Percentiles rank a stretch among this genome's conserved stretches.
phyloP scores from a whole-genome alignment of 2,888 invertebrate genomes.

The Gastracanthus pulcherrimus region DNA sequence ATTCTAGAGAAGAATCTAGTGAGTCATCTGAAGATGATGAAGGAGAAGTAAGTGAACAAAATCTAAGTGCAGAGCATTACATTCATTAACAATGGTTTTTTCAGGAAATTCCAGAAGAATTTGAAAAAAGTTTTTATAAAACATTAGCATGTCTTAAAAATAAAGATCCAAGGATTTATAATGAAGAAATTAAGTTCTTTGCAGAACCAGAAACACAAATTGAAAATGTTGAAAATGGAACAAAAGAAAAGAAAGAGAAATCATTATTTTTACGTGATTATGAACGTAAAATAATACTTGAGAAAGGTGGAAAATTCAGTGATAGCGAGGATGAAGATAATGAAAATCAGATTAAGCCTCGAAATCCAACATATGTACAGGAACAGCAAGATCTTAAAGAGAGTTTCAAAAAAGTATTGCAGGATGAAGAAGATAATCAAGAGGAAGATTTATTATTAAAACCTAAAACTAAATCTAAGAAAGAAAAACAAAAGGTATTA shows the following conservation, averaged over 20 bases:
- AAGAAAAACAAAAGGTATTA: conserved; percentile 70
- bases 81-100: not conserved
- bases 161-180: conserved; percentile 93
- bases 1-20: conserved; percentile 77
- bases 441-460: conserved; percentile 70
- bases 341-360: conserved; percentile 61
- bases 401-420: conserved; percentile 81
- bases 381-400: conserved; percentile 84
- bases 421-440: conserved; percentile 79
- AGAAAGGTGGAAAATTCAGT: conserved; percentile 81
- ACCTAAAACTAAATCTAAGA: conserved; percentile 76
- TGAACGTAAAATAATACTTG: conserved; percentile 86
- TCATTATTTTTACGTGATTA: conserved; percentile 87
- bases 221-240: conserved; percentile 70
- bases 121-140: conserved; percentile 93
- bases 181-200: conserved; percentile 87
- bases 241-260: conserved; percentile 78
- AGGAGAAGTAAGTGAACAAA: conserved; percentile 75
- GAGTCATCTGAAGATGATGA: conserved; percentile 82
- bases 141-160: conserved; percentile 91
- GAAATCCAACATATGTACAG: conserved; percentile 80
- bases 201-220: conserved; percentile 68
- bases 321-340: conserved; percentile 72
- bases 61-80: not conserved
- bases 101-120: conserved; percentile 77